Conservation (phyloP, 1,140 invertebrate species). For the Ruditapes philippinarum region DNA sequence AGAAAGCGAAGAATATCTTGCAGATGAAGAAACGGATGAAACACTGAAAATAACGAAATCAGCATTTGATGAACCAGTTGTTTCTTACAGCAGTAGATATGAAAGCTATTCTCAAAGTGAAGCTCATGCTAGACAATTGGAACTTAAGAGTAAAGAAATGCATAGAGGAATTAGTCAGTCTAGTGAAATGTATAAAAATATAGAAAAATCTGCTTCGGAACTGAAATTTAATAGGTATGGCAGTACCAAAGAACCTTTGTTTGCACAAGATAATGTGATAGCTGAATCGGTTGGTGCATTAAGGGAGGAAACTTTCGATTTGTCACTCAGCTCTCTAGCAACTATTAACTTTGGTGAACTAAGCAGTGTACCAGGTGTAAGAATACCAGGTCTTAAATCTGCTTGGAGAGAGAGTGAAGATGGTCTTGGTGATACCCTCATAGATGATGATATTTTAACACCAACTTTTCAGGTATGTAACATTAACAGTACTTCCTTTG, state of each 20-base stretch:
- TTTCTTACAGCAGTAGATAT: not conserved
- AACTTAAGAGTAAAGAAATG: not conserved
- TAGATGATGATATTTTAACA: slow-evolving; percentile 9
- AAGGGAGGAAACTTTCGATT: not conserved
- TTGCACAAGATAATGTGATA: not conserved
- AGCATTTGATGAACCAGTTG: not conserved
- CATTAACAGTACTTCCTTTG: too few species aligned
- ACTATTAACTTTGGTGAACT: not conserved
- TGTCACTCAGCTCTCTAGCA: not conserved
- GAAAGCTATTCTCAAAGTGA: too few species aligned
- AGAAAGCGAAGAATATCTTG: slow-evolving; percentile 44
- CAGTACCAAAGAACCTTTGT: not conserved
- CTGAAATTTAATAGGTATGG: not conserved
- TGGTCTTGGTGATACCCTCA: not conserved
- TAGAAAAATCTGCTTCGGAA: not conserved
- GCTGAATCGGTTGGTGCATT: not conserved
- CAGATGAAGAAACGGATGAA: slow-evolving; percentile 24
- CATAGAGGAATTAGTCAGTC: not conserved
- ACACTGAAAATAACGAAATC: not conserved
- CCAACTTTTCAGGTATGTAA: not conserved
- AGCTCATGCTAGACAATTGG: not conserved
- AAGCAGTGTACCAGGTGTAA: not conserved
- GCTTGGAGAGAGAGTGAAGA: not conserved
- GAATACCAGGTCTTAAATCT: not conserved
- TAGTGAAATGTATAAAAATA: not conserved